phyloP scores from a whole-genome alignment of 2,888 invertebrate species.

The Helleia helle region DNA sequence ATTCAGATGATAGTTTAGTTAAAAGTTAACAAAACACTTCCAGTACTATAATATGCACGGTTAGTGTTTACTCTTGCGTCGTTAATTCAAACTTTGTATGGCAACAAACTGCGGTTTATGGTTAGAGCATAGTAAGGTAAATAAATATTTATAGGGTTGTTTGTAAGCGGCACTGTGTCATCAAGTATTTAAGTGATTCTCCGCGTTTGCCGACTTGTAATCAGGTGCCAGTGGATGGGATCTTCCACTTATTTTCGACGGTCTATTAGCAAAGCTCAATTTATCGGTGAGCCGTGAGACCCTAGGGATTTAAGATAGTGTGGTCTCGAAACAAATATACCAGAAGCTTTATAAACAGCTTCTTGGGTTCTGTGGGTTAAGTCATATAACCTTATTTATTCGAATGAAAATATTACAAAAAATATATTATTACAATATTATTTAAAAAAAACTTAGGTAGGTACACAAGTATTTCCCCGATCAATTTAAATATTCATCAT shows the following conservation, averaged over 20 bases:
- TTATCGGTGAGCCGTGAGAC: slow-evolving; percentile 52
- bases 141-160: slow-evolving; percentile 43
- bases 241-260: slow-evolving; percentile 29
- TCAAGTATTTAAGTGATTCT: slow-evolving; percentile 60
- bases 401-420: no score
- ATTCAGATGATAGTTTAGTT: neutral
- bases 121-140: slow-evolving; percentile 29
- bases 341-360: no score
- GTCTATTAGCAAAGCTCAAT: slow-evolving; percentile 59
- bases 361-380: no score
- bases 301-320: slow-evolving; percentile 45
- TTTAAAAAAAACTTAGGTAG: no score
- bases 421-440: no score
- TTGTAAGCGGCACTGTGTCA: slow-evolving; percentile 29
- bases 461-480: no score
- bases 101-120: slow-evolving; percentile 38
- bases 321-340: no score
- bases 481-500: no score
- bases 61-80: slow-evolving; percentile 44
- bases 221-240: slow-evolving; percentile 47
- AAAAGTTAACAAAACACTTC: neutral
- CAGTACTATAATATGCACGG: neutral
- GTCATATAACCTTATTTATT: no score
- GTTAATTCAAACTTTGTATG: slow-evolving; percentile 50
- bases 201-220: slow-evolving; percentile 49